Evolutionary conservation across 2,797 vertebrate genomes (phyloP).

Genomic region (Falco novaeseelandiae): DNA sequence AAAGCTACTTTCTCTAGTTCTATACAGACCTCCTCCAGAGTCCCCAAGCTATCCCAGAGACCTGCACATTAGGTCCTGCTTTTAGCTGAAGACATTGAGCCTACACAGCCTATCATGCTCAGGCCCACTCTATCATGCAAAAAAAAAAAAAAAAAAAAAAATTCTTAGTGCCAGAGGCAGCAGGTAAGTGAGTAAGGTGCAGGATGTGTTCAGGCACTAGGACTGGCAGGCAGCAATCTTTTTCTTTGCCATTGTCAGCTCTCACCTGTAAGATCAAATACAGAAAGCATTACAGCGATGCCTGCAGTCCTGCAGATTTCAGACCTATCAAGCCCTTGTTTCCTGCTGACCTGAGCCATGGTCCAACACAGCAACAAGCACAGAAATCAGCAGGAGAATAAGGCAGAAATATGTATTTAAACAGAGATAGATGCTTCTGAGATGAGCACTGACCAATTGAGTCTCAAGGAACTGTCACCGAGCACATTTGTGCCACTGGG

Average conservation of each 20-base stretch:
- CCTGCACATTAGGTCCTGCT: fast-evolving
- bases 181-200: neutral
- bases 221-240: neutral
- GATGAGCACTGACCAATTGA: fast-evolving
- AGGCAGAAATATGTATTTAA: neutral
- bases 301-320: neutral
- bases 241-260: neutral
- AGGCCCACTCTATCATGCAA: neutral
- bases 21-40: neutral
- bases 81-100: neutral
- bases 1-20: constrained; percentile 76
- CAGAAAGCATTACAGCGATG: neutral
- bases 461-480: fast-evolving
- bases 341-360: neutral
- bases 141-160: neutral
- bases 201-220: neutral
- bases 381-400: neutral
- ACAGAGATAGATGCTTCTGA: neutral
- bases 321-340: neutral
- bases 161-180: neutral
- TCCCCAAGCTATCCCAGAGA: neutral
- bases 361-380: neutral
- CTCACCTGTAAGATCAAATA: neutral
- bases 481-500: neutral
- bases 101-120: fast-evolving